Evolutionary conservation across 2,888 invertebrate genomes (phyloP), one percentile per base, ranked within the genome.

Genomic region (Diplazon laetatorius): DNA sequence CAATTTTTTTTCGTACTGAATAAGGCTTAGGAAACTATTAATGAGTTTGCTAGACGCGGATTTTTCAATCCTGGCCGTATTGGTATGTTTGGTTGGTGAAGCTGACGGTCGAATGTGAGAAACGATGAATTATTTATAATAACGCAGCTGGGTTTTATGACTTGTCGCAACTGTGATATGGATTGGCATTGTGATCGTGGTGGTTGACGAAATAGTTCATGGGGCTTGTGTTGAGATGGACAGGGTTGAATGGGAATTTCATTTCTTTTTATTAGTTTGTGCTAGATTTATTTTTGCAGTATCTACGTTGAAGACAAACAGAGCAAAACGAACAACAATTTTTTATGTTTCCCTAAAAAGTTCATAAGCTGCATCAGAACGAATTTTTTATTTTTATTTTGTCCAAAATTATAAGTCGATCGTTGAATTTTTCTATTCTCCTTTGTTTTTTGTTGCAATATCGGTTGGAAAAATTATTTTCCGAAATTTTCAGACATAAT

Each of bases 71-170:
- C 52, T 8, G 4, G 18, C 16, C 22, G 39, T n/a, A n/a, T 39
- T 22, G 6, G 30, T 6, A 6, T 30, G n/a, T 30, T 6, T 37
- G 20, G 50, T 37, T 18, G 14, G 30, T 18, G 44, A 9, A 37
- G 14, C 25, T 14, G 52, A 30, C 1, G n/a, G 16, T 42, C 42
- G 42, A 12, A 10, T 12, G n/a, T n/a, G 12, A 20, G 52, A 25
- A 66, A 14, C 59, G 37, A 73, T 77, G 72, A 62, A 69, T 69
- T 65, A 78, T 74, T 59, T 70, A 73, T 78, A 69, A 70, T 69
- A 44, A 59, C 30, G 12, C 78, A 65, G 25, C 60, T 60, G 74
- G 37, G 37, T 59, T 73, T 48, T 63, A 57, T 48, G 48, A 65
- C 16, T 44, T 9, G 8, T n/a, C 20, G 25, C 25, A 14, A 14